phyloP scores from a whole-genome alignment of 2,797 vertebrate species.

The Cirrhinus mrigala region DNA sequence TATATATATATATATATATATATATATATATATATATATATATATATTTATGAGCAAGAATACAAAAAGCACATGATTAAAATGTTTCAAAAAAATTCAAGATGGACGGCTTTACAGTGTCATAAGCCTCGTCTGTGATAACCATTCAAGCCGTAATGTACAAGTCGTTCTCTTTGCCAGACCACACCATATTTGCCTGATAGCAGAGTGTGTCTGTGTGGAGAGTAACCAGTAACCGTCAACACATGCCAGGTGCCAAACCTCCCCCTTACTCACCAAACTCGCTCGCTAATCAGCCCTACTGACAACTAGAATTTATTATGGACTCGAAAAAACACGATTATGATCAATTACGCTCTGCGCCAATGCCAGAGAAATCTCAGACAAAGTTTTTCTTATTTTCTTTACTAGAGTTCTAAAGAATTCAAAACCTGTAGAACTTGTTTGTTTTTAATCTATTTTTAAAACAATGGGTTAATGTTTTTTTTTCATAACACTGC shows the following conservation, averaged over 20 bases:
- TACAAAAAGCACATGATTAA: neutral
- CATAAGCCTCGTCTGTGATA: conserved; percentile 56
- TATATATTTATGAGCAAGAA: neutral
- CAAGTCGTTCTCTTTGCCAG: conserved; percentile 63
- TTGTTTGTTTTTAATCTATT: conserved; percentile 4
- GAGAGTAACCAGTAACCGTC: conserved; percentile 62
- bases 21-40: neutral
- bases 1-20: neutral
- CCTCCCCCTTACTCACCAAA: conserved; percentile 51
- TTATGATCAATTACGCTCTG: neutral
- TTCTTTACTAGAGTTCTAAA: neutral
- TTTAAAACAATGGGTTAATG: neutral
- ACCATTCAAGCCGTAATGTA: conserved; percentile 51
- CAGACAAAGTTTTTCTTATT: neutral
- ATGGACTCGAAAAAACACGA: conserved; percentile 5
- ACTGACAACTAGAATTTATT: neutral
- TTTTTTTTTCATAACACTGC: neutral
- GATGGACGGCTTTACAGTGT: conserved; percentile 39
- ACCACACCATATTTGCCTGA: conserved; percentile 56
- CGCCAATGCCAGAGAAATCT: neutral
- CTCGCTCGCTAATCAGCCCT: conserved; percentile 19
- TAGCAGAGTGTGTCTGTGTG: conserved; percentile 54
- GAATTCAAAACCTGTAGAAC: neutral
- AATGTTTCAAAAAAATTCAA: conserved; percentile 19
- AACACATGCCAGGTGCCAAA: conserved; percentile 60